Percentiles rank a stretch among this genome's conserved stretches.
phyloP scores from a whole-genome alignment of 2,888 invertebrate species.

The Chirona hameri region DNA sequence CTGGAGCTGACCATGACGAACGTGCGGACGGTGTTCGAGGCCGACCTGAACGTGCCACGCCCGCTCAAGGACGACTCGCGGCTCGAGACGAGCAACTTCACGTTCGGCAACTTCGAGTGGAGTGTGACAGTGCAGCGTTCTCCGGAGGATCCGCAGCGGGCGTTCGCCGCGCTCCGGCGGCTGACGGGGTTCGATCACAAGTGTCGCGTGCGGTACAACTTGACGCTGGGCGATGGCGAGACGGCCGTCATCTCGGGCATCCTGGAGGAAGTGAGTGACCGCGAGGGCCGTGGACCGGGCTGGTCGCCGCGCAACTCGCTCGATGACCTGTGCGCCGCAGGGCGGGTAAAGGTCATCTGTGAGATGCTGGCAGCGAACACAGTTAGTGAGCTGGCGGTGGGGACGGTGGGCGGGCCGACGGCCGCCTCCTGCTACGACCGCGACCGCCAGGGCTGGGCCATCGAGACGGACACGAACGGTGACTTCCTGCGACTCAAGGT shows the following conservation, averaged over 20 bases:
- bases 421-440: slow-evolving; percentile 66
- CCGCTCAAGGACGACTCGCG: slow-evolving; percentile 45
- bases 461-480: slow-evolving; percentile 72
- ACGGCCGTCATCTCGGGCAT: slow-evolving; percentile 64
- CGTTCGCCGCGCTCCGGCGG: slow-evolving; percentile 56
- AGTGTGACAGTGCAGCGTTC: slow-evolving; percentile 64
- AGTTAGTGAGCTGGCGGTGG: slow-evolving; percentile 56
- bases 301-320: slow-evolving; percentile 65
- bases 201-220: slow-evolving; percentile 65
- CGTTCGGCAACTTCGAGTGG: slow-evolving; percentile 79
- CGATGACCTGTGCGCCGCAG: slow-evolving; percentile 56
- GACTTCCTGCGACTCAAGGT: slow-evolving; percentile 69
- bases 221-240: slow-evolving; percentile 61
- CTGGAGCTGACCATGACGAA: slow-evolving; percentile 73
- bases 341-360: slow-evolving; percentile 60
- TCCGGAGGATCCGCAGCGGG: slow-evolving; percentile 46
- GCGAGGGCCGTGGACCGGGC: slow-evolving; percentile 65
- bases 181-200: slow-evolving; percentile 77
- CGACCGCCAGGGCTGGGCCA: slow-evolving; percentile 74
- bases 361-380: slow-evolving; percentile 71
- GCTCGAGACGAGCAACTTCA: slow-evolving; percentile 63
- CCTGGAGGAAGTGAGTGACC: slow-evolving; percentile 66
- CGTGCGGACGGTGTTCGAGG: slow-evolving; percentile 68
- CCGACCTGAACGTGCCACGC: slow-evolving; percentile 61
- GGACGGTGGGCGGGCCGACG: slow-evolving; percentile 40